Evolutionary conservation across 2,888 invertebrate species (phyloP), one percentile per base, ranked within the genome.

Genomic region (Chorisops tibialis): DNA sequence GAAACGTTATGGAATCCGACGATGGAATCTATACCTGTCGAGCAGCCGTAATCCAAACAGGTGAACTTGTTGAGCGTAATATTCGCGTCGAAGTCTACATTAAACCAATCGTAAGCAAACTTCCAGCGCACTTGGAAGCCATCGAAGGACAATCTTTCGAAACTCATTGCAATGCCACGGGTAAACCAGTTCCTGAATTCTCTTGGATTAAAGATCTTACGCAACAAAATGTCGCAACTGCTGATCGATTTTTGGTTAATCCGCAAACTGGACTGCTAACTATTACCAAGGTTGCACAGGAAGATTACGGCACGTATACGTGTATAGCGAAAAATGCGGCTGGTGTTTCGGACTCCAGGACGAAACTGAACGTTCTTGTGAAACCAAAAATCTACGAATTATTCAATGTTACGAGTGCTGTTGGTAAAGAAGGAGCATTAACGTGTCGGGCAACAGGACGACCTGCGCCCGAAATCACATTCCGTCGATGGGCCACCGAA

Each of bases 21-120:
- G 93, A 93, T 72, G 94, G 93, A 1, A 82, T 87, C 9, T 94
- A 94, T 74, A 89, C 87, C 4, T 94, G 94, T 73, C 84, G 91
- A 48, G 94, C 93, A n/a, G 86, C 89, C 41, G 93, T 93, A 0
- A 83, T 87, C 16, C 83, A 84, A 66, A 91, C 92, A 39, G 94
- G 93, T 41, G 88, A 91, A 73, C 81, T 91, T 4, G 82, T 86
- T 56, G 87, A 88, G 68, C 84, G 88, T 64, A 83, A 85, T 70
- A 94, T 94, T 67, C 87, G 87, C 74, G 87, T 94, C 9, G 88
- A 89, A 81, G 89, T 90, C 21, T 87, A 89, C 71, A 85, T 87
- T 18, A 85, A 86, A 39, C 93, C 93, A 7, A 82, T 82, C 72
- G 87, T 93, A 73, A 82, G 84, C 61, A 82, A 83, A 66, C 80